phyloP scores from a whole-genome alignment of 2,797 vertebrate species.

The Phrynocephalus forsythii region DNA sequence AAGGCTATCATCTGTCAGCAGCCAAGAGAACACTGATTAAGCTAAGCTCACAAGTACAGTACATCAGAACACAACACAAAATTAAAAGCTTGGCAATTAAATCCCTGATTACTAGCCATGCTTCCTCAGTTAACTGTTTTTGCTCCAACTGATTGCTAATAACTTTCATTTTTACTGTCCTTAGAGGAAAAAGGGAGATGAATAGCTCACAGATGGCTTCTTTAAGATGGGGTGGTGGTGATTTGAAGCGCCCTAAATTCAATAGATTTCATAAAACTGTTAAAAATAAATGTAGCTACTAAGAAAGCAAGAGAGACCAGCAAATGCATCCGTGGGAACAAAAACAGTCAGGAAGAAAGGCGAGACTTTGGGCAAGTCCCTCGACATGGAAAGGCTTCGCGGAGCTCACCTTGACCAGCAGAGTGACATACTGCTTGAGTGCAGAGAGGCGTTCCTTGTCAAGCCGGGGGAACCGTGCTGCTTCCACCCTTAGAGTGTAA shows the following conservation, averaged over 20 bases:
- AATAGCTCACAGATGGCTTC: background rate
- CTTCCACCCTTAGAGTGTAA: conserved; percentile 88
- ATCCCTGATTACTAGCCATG: background rate
- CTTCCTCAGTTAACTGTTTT: background rate
- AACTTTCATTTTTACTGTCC: background rate
- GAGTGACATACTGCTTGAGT: conserved; percentile 82
- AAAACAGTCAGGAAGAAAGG: background rate
- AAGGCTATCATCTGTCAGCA: background rate
- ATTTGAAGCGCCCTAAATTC: background rate
- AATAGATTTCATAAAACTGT: background rate
- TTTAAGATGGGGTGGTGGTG: background rate
- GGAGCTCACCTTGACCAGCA: conserved; percentile 86
- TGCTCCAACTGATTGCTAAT: background rate
- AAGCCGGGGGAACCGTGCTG: conserved; percentile 77
- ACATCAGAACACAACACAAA: background rate
- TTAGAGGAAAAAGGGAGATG: background rate
- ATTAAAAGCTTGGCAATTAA: background rate
- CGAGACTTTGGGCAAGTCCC: background rate
- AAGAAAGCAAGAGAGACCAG: background rate
- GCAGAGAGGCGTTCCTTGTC: conserved; percentile 77
- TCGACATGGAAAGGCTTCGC: background rate
- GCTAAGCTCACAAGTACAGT: background rate
- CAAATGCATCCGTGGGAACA: background rate
- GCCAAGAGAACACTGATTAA: background rate
- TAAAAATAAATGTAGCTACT: background rate